Conservation (phyloP, 1,140 invertebrate genomes). For the Drosophila grimshawi region DNA sequence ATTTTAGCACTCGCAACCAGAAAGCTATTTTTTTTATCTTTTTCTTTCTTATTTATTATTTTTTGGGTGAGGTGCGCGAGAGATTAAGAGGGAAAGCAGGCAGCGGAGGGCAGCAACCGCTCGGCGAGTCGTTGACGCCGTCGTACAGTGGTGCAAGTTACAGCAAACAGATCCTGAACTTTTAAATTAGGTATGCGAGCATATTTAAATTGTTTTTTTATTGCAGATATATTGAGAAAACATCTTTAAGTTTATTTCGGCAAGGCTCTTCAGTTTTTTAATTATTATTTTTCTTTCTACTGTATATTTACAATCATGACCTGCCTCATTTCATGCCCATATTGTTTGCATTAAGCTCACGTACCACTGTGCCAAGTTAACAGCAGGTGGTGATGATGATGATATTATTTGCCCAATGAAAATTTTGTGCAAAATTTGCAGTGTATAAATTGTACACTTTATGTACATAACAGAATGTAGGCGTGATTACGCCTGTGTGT, state of each 20-base stretch:
- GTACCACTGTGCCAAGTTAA: constrained; percentile 44
- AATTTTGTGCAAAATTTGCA: constrained; percentile 61
- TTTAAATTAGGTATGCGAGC: not conserved
- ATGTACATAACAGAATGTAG: constrained; percentile 51
- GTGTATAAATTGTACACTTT: constrained; percentile 69
- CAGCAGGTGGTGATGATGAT: constrained; percentile 68
- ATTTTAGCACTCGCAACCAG: constrained; percentile 65
- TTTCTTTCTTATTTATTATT: not conserved
- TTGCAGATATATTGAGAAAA: not conserved
- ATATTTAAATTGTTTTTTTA: not conserved
- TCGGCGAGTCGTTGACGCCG: constrained; percentile 68
- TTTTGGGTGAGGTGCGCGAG: constrained; percentile 1
- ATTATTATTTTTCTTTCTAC: not conserved
- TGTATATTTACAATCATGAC: constrained; percentile 5
- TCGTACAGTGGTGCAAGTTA: constrained; percentile 46
- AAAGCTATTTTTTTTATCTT: not conserved
- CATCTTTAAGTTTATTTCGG: not conserved
- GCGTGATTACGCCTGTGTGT: not conserved
- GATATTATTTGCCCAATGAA: constrained; percentile 38
- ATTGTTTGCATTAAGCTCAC: not conserved
- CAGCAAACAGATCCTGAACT: not conserved
- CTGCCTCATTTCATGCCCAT: constrained; percentile 36
- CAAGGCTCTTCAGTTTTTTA: no score
- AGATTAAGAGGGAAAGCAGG: not conserved
- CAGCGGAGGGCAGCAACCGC: constrained; percentile 18